A percentile compares a stretch with the other conserved stretches of the same genome.
These are phyloP conservation scores for Agrotis exclamationis DNA, from an alignment of 2,888 invertebrate genomes.

Conservation along the genomic window DNA sequence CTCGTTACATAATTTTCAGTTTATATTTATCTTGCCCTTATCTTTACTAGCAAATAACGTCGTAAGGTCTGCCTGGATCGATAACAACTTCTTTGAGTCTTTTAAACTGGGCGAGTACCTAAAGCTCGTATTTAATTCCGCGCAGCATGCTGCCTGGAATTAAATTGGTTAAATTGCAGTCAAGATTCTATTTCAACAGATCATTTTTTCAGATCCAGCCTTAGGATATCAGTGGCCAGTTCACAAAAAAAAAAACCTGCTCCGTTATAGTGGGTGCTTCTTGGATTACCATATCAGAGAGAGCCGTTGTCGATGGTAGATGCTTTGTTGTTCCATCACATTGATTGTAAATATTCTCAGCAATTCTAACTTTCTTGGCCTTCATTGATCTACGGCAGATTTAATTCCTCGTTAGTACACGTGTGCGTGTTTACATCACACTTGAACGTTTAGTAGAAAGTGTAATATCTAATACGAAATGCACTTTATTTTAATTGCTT, in stretches of 20 bases:
- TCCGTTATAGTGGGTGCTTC: background rate
- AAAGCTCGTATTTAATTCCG: background rate
- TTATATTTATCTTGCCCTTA: conserved; percentile 37
- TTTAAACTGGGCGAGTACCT: background rate
- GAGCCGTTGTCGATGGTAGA: background rate
- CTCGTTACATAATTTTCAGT: conserved; percentile 21
- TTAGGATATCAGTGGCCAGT: background rate
- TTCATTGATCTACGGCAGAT: background rate
- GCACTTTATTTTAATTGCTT: background rate
- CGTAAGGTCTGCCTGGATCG: conserved; percentile 43
- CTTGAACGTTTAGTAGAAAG: too few species aligned
- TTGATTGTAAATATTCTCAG: background rate
- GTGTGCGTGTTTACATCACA: too few species aligned
- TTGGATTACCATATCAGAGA: background rate
- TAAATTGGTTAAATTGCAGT: background rate
- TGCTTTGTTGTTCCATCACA: background rate
- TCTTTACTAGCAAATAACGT: conserved; percentile 42
- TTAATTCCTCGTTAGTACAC: too few species aligned
- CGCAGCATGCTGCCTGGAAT: too few species aligned
- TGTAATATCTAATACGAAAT: too few species aligned
- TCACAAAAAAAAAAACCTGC: background rate
- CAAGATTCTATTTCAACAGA: background rate
- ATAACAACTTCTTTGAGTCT: conserved; percentile 23
- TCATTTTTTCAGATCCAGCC: background rate
- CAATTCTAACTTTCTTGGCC: background rate